A percentile compares a stretch with the other conserved stretches of the same genome.
phyloP scores from a whole-genome alignment of 2,797 vertebrate species.

The Momotus momota region DNA sequence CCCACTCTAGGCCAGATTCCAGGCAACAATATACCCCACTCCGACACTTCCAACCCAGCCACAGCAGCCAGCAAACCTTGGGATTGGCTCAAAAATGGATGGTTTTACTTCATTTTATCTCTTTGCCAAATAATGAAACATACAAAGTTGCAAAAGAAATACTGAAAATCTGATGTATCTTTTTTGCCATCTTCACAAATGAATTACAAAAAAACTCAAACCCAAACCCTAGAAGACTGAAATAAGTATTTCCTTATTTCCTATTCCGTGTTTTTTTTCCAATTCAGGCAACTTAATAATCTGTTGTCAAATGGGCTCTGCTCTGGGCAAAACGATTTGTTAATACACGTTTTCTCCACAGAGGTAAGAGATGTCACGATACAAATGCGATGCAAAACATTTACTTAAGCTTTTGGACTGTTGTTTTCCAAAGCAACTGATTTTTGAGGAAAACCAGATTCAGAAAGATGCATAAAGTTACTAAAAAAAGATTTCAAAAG shows the following conservation, averaged over 20 bases:
- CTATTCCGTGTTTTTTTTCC: background rate
- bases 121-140: constrained; percentile 26
- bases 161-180: background rate
- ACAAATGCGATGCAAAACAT: background rate
- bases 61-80: constrained; percentile 26
- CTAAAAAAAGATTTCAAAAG: background rate
- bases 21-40: constrained; percentile 10
- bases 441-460: background rate
- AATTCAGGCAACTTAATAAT: background rate
- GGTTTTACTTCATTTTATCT: background rate
- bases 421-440: background rate
- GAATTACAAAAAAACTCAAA: background rate
- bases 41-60: constrained; percentile 2
- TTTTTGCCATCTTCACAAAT: background rate
- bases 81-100: background rate
- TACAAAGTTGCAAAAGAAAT: background rate
- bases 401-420: background rate
- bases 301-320: background rate
- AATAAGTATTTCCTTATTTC: constrained; percentile 4
- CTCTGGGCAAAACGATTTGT: background rate
- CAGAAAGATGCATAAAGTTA: background rate
- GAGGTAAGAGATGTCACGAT: background rate
- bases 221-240: background rate
- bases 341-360: background rate
- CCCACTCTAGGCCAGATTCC: constrained; percentile 7